phyloP scores from a whole-genome alignment of 2,797 vertebrate genomes.

The Lutjanus argentimaculatus region DNA sequence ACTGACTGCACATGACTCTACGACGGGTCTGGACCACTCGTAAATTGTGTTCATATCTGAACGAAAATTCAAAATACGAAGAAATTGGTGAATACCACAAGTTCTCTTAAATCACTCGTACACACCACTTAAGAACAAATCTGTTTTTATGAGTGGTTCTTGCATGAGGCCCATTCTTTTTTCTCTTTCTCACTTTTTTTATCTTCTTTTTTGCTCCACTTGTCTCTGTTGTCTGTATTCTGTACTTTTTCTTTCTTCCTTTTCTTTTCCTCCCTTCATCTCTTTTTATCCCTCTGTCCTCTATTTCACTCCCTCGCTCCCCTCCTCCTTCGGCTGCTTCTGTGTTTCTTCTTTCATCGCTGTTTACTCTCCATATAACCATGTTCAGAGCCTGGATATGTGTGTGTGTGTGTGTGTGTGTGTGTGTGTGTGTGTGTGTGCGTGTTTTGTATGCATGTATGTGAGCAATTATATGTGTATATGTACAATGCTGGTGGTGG shows the following conservation, averaged over 20 bases:
- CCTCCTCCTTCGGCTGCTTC: constrained; percentile 7
- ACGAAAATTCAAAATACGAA: too few relatives aligned
- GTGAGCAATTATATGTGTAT: constrained; percentile 24
- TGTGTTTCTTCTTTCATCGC: constrained; percentile 29
- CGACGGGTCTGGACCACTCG: too few relatives aligned
- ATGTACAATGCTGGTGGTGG: not conserved
- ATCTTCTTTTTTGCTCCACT: not conserved
- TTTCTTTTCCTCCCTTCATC: not conserved
- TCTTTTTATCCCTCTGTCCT: not conserved
- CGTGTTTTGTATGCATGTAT: not conserved
- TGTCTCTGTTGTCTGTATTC: not conserved
- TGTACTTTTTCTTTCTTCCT: not conserved
- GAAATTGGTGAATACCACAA: too few relatives aligned
- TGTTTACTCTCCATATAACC: constrained; percentile 18
- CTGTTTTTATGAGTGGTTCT: too few relatives aligned
- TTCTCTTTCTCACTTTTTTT: not conserved
- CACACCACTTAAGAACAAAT: too few relatives aligned
- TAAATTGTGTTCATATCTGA: too few relatives aligned
- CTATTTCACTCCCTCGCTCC: constrained; percentile 1
- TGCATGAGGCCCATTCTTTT: not conserved
- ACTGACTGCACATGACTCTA: too few relatives aligned
- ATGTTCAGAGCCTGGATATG: not conserved
- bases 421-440: not conserved
- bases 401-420: not conserved
- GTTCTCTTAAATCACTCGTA: too few relatives aligned